These are phyloP conservation scores for Hedychridium roseum DNA, from an alignment of 2,888 invertebrate species.

Conservation along the genomic window DNA sequence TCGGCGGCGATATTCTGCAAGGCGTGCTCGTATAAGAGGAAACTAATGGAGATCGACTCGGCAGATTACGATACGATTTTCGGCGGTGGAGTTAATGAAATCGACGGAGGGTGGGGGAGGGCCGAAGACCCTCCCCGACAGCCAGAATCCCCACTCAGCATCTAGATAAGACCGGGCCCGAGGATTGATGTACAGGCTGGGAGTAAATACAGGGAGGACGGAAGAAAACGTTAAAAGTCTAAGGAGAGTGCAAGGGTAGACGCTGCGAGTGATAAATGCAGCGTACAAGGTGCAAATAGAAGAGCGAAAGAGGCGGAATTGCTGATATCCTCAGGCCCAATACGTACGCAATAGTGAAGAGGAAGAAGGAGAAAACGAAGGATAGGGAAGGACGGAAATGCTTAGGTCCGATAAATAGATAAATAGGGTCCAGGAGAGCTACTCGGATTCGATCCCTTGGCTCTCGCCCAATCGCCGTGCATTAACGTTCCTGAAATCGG, in stretches of 20 bases:
- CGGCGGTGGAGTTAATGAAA: constrained; percentile 20
- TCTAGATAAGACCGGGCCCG: too few relatives aligned
- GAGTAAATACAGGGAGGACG: too few relatives aligned
- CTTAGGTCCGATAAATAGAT: constrained; percentile 41
- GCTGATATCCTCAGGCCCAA: too few relatives aligned
- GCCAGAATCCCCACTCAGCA: too few relatives aligned
- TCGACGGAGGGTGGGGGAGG: constrained; percentile 5
- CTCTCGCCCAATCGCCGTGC: constrained; percentile 37
- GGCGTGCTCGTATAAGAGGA: not conserved
- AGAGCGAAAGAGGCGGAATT: too few relatives aligned
- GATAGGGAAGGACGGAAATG: constrained; percentile 13
- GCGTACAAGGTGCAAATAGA: too few relatives aligned
- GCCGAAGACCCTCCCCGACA: not conserved
- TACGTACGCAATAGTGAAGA: too few relatives aligned
- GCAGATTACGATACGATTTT: constrained; percentile 22
- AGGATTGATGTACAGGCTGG: too few relatives aligned
- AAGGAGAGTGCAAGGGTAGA: too few relatives aligned
- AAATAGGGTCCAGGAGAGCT: constrained; percentile 35
- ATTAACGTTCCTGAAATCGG: constrained; percentile 40
- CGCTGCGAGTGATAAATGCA: too few relatives aligned
- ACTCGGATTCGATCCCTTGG: constrained; percentile 27
- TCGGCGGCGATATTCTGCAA: not conserved
- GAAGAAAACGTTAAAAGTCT: too few relatives aligned
- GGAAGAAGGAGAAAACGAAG: constrained; percentile 6
- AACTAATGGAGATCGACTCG: constrained; percentile 28